These are phyloP conservation scores for Nephrotoma appendiculata DNA, from an alignment of 2,888 invertebrate species.

Conservation along the genomic window DNA sequence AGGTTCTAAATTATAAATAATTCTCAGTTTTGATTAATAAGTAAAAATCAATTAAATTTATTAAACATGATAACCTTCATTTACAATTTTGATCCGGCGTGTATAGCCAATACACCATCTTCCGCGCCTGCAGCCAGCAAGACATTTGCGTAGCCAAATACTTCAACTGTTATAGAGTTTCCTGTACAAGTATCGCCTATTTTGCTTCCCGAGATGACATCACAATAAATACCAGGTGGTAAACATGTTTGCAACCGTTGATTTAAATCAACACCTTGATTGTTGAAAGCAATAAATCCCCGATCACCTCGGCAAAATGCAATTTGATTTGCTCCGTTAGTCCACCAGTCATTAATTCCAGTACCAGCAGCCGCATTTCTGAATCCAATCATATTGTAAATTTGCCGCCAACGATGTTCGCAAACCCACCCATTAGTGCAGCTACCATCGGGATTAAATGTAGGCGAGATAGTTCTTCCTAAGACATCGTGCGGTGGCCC, in stretches of 20 bases:
- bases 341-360: constrained; percentile 51
- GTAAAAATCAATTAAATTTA: no score
- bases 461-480: constrained; percentile 35
- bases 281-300: constrained; percentile 58
- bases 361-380: constrained; percentile 45
- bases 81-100: constrained; percentile 4
- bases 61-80: neutral
- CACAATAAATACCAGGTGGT: constrained; percentile 50
- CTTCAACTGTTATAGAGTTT: constrained; percentile 3
- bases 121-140: neutral
- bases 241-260: constrained; percentile 36
- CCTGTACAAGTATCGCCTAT: constrained; percentile 37
- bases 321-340: constrained; percentile 58
- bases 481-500: constrained; percentile 38
- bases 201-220: constrained; percentile 44
- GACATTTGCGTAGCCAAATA: constrained; percentile 5
- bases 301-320: constrained; percentile 59
- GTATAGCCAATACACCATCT: constrained; percentile 10
- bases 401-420: constrained; percentile 65
- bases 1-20: no score
- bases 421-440: constrained; percentile 61
- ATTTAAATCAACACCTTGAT: constrained; percentile 42
- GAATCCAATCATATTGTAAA: constrained; percentile 58
- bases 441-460: constrained; percentile 41
- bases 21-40: no score